phyloP scores from a whole-genome alignment of 2,113 vertebrate genomes.

The Phainopepla nitens region DNA sequence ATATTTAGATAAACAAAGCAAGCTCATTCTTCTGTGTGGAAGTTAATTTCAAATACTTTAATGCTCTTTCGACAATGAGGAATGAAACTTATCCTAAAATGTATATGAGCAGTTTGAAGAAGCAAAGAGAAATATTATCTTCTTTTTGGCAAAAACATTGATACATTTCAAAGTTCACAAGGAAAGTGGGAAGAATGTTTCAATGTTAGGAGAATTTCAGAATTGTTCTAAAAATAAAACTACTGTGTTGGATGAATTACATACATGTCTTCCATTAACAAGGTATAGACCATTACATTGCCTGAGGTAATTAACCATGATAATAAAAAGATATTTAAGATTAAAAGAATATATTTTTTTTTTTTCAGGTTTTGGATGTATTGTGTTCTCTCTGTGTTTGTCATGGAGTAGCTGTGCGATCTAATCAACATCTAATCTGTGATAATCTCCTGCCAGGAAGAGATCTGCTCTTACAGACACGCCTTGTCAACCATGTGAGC shows the following conservation, averaged over 20 bases:
- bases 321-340: background rate
- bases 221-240: background rate
- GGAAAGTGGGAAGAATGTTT: background rate
- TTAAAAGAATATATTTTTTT: background rate
- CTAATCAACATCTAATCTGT: conserved; percentile 96
- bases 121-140: background rate
- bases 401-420: conserved; percentile 92
- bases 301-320: background rate
- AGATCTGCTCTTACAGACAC: conserved; percentile 90
- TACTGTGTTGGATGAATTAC: background rate
- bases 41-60: background rate
- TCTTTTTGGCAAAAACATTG: background rate
- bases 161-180: background rate
- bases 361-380: conserved; percentile 87
- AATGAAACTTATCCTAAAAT: background rate
- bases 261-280: background rate
- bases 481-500: conserved; percentile 92
- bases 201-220: background rate
- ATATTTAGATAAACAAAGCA: background rate
- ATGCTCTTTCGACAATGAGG: background rate
- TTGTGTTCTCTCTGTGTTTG: conserved; percentile 95
- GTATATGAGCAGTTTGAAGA: background rate
- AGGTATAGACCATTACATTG: background rate
- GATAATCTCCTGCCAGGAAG: conserved; percentile 93
- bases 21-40: background rate